A percentile compares a stretch with the other conserved stretches of the same genome.
phyloP scores from a whole-genome alignment of 2,113 vertebrate species.

The Tricholaema leucomelas region DNA sequence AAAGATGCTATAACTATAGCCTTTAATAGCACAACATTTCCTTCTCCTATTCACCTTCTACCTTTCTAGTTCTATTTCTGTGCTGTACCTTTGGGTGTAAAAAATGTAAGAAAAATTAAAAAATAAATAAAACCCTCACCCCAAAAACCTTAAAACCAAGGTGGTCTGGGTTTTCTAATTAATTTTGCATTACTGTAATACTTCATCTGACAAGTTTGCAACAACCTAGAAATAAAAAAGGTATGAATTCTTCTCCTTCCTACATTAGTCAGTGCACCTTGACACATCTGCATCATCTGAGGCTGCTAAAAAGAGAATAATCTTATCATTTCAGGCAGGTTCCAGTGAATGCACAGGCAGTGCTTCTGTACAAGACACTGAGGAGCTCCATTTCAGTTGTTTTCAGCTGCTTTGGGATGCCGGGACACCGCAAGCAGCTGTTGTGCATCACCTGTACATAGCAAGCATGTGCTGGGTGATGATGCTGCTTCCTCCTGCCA shows the following conservation, averaged over 20 bases:
- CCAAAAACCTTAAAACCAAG: not conserved
- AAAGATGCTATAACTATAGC: rapidly evolving
- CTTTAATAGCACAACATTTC: not conserved
- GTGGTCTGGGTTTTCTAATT: not conserved
- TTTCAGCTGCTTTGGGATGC: not conserved
- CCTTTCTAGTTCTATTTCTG: not conserved
- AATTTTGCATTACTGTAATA: not conserved
- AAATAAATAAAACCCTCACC: too few species aligned
- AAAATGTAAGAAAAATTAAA: too few species aligned
- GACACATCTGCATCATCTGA: not conserved
- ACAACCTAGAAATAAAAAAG: not conserved
- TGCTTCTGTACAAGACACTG: not conserved
- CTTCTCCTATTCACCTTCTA: not conserved
- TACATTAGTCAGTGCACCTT: not conserved
- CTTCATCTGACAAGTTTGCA: not conserved
- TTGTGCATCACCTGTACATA: rapidly evolving
- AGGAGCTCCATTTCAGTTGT: not conserved
- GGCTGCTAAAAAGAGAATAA: not conserved
- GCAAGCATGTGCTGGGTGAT: not conserved
- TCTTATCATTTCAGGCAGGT: not conserved
- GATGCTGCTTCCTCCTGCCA: not conserved
- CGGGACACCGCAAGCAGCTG: not conserved
- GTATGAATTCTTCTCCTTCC: not conserved
- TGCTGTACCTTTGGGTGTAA: not conserved
- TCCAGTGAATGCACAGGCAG: rapidly evolving